A percentile compares a stretch with the other conserved stretches of the same genome.
Conservation (phyloP, 2,888 invertebrate genomes). For the Busseola fusca region DNA sequence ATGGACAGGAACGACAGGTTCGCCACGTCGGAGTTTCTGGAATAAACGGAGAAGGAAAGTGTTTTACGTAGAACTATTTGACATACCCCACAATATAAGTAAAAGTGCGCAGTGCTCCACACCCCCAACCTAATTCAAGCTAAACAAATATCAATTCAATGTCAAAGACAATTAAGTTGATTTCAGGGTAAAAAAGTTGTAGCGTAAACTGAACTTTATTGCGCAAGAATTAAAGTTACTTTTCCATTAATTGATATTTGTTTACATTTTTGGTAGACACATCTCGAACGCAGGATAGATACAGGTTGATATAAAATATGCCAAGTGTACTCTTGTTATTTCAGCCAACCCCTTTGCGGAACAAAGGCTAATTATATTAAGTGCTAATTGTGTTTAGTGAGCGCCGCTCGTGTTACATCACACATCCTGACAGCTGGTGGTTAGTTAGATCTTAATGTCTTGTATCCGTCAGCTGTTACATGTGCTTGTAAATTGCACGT, state of each 20-base stretch:
- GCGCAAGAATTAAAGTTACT: too few species aligned
- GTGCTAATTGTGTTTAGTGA: conserved; percentile 19
- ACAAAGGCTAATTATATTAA: background rate
- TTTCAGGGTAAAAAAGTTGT: too few species aligned
- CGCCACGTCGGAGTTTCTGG: conserved; percentile 84
- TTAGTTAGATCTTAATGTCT: conserved; percentile 12
- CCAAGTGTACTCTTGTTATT: background rate
- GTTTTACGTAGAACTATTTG: background rate
- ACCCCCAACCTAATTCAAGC: too few species aligned
- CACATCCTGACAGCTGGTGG: conserved; percentile 10
- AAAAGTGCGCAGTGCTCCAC: too few species aligned
- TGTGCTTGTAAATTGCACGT: conserved; percentile 22
- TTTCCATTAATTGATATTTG: too few species aligned
- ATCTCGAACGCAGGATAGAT: too few species aligned
- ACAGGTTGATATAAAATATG: background rate
- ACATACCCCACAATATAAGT: background rate
- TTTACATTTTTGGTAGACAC: too few species aligned
- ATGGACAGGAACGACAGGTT: conserved; percentile 89
- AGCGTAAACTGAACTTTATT: too few species aligned
- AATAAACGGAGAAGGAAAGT: background rate
- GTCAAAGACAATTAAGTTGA: too few species aligned
- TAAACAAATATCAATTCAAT: too few species aligned
- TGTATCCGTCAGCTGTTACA: conserved; percentile 44
- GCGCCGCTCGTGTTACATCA: background rate
- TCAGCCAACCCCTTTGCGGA: background rate